Base-by-base conservation (phyloP, 2,797 vertebrate species). In the Neosalanx taihuensis region DNA sequence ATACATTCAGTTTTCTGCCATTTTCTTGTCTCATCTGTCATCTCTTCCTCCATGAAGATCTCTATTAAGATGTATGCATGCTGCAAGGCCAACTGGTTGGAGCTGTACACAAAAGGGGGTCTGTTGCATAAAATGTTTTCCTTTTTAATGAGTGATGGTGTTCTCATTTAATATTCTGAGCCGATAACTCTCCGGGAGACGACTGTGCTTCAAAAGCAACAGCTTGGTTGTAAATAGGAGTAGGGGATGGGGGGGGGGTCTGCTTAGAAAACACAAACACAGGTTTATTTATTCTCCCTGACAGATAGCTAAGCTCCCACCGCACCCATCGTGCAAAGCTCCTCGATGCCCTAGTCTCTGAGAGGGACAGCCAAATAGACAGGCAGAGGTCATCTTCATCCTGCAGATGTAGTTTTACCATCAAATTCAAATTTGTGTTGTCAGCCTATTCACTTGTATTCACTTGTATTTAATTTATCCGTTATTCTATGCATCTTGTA, bases 101-200 rank as follows among this genome's bases (percentile, higher is more conserved):
- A 74, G 71, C 76, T 78, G 75, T 79, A 83, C 77, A 90, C 88
- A 91, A 89, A 89, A 84, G 84, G 76, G 78, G 84, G 83, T 86
- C 87, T 90, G 87, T 91, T 87, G 82, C 81, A 79, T 86, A 79
- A 89, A 84, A 87, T 88, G 86, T 89, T 92, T 89, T 78, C 80
- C 76, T 89, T 90, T 90, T 90, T 91, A 91, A 92, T 89, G 88
- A 88, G 84, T 84, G 86, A 90, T 89, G 79, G 84, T 84, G 85
- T 85, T 89, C 84, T 90, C 86, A 87, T 91, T 92, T 91, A 87
- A 89, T 90, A 91, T 90, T 90, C 88, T 4, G 62, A 67, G 13
- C 79, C 76, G 85, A 86, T 85, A 80, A 86, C 85, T 90, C 89
- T 79, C 83, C 1, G 74, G 84, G 87, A 89, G 78, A 80, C 74